Conservation (phyloP, 2,113 vertebrate genomes). For the Acinonyx jubatus region DNA sequence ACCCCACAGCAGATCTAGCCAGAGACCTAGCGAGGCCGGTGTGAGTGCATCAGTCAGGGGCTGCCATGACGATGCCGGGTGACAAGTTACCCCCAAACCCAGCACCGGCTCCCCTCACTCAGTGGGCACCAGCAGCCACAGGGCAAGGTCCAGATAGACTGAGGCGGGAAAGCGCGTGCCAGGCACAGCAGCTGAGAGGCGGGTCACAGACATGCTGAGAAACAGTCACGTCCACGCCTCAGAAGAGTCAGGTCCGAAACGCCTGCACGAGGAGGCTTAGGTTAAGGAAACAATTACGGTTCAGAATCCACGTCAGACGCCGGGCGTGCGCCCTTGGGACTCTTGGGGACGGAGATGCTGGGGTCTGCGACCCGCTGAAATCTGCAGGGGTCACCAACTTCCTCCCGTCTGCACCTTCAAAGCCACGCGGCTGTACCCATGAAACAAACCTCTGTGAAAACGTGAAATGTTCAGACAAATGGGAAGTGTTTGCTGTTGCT, state of each 20-base stretch:
- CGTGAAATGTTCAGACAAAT: accelerated
- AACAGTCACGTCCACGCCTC: too few species aligned
- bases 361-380: accelerated
- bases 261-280: accelerated
- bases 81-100: accelerated
- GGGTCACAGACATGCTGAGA: too few species aligned
- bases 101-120: accelerated
- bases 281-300: accelerated
- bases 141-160: not conserved
- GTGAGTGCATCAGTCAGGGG: accelerated
- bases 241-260: not conserved
- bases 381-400: too few species aligned
- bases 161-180: not conserved
- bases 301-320: accelerated
- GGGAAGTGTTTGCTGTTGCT: accelerated
- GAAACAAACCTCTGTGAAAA: accelerated
- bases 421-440: accelerated
- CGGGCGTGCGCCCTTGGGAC: accelerated
- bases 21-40: accelerated
- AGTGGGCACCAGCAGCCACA: not conserved
- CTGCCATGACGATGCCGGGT: accelerated
- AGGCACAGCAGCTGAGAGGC: accelerated
- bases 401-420: accelerated
- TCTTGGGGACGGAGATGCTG: accelerated
- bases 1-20: too few species aligned